Evolutionary conservation across 1,140 invertebrate species (phyloP).

Genomic region (Cotesia vestalis): DNA sequence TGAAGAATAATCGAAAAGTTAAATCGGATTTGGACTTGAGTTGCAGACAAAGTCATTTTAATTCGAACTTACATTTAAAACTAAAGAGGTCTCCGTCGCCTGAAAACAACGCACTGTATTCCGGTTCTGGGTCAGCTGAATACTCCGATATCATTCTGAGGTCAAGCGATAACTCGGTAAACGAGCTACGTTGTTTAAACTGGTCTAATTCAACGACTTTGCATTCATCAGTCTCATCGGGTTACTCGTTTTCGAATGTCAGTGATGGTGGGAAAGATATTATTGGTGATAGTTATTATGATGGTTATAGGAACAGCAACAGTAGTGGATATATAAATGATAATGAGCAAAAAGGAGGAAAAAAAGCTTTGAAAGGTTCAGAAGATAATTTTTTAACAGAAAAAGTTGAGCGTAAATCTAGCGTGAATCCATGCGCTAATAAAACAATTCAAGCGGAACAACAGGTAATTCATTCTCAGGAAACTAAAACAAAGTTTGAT

Average conservation of each 20-base stretch:
- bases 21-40: too few relatives aligned
- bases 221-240: not conserved
- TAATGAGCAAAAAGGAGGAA: not conserved
- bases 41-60: too few relatives aligned
- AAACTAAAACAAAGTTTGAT: constrained; percentile 4
- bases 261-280: not conserved
- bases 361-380: not conserved
- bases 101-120: constrained; percentile 36
- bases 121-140: constrained; percentile 33
- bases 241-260: constrained; percentile 40
- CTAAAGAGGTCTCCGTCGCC: constrained; percentile 54
- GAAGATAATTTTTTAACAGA: not conserved
- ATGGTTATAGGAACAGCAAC: not conserved
- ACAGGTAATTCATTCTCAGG: constrained; percentile 12
- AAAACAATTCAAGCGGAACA: not conserved
- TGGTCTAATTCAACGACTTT: not conserved
- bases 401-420: not conserved
- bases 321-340: not conserved
- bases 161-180: constrained; percentile 49
- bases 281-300: not conserved
- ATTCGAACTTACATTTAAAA: constrained; percentile 35
- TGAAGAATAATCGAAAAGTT: too few relatives aligned
- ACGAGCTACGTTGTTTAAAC: constrained; percentile 6
- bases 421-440: not conserved
- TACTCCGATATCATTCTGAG: constrained; percentile 44